Evolutionary conservation across 1,140 invertebrate genomes (phyloP), one percentile per base, ranked within the genome.

Genomic region (Rhagoletis pomonella): DNA sequence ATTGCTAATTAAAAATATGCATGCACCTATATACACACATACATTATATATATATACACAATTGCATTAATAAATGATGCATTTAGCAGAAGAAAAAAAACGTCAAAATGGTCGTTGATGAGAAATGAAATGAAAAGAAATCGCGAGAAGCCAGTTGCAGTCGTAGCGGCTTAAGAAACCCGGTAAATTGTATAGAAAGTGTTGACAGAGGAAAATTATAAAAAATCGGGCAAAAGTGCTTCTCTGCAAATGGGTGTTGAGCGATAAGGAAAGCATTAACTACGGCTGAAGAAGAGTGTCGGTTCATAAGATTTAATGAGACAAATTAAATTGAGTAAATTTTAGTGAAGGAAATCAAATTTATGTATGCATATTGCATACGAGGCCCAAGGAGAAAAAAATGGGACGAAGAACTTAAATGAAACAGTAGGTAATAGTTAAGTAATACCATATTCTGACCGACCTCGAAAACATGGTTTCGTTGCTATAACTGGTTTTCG

Each of bases 1-100:
- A 85, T 85, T 85, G 84, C 84, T 85, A 85, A 60, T 85, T 59
- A 60, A 85, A 85, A 60, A 85, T 44, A 58, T 5, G 19, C 59
- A 29, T 55, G 19, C 9, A 85, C 55, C 58, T 14, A 58, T 14
- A 85, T 39, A 59, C 47, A 19, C 55, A 55, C 50, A 7, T 0
- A 1, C 14, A 84, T 73, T 14, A 64, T 64, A 64, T 4, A 7
- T 29, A 19, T 47, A 77, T 55, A 19, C n/a, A 29, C 0, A 55
- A 1, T 3, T 67, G 6, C 39, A 29, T 55, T 81, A 2, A 19
- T n/a, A 73, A 73, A 73, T 4, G 44, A 10, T 12, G 69, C 39
- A 12, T 39, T 73, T 5, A 29, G 29, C 4, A 29, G 5, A 67
- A 4, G 29, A 4, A 39, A 1, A 67, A 67, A 67, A 67, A 67